These are phyloP conservation scores for Linepithema humile DNA, from an alignment of 1,140 invertebrate species.

Conservation along the genomic window DNA sequence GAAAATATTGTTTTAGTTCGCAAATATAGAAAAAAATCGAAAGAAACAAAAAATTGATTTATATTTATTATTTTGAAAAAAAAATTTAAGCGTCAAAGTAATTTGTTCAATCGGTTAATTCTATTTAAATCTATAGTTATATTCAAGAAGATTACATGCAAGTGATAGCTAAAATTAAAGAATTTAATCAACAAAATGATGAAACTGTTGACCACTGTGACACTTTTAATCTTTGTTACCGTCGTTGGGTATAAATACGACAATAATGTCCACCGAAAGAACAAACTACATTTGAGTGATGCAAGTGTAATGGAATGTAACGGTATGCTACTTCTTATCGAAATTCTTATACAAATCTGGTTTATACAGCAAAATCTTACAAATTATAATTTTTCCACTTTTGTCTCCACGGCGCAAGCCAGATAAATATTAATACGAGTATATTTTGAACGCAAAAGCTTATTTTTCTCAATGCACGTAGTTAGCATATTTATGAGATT, in stretches of 20 bases:
- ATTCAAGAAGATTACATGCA: neutral
- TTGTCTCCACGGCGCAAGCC: neutral
- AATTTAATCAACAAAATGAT: neutral
- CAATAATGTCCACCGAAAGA: neutral
- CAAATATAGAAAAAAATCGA: too few relatives aligned
- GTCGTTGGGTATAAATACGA: neutral
- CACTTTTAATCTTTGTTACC: conserved; percentile 39
- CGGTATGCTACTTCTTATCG: neutral
- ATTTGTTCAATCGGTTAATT: neutral
- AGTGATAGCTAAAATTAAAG: neutral
- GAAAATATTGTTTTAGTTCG: too few relatives aligned
- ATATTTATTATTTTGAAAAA: neutral
- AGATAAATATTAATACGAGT: neutral
- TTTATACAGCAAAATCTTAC: neutral
- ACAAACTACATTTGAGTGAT: neutral
- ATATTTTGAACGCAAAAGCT: neutral
- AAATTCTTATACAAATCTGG: neutral
- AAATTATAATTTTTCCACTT: neutral
- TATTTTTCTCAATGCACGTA: too few relatives aligned
- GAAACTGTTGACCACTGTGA: neutral
- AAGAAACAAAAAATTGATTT: neutral
- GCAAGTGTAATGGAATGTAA: neutral
- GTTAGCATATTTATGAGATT: neutral
- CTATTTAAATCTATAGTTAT: neutral
- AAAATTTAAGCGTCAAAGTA: neutral